These are phyloP conservation scores for Acropora yongei DNA, from an alignment of 64 coral and sea anemone species.

Conservation along the genomic window DNA sequence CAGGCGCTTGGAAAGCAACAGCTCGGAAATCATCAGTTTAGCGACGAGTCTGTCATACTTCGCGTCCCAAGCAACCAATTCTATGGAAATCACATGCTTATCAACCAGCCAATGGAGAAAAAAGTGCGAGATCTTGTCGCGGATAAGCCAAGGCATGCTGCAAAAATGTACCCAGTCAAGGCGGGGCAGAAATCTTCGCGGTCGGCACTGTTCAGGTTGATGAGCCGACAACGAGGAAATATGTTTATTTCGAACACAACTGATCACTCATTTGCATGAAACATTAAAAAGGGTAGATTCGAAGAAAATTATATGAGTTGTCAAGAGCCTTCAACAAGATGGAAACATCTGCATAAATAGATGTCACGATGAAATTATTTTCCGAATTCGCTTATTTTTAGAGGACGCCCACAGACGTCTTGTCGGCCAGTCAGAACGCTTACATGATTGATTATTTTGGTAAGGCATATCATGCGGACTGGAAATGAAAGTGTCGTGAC, in stretches of 20 bases:
- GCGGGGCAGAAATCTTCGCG: background rate
- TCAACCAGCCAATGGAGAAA: background rate
- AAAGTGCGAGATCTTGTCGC: background rate
- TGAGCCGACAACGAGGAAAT: no score
- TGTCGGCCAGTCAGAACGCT: no score
- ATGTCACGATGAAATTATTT: no score
- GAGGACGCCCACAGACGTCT: no score
- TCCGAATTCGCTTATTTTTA: no score
- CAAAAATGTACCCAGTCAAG: background rate
- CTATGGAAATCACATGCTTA: background rate
- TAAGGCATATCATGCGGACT: no score
- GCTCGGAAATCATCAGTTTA: background rate
- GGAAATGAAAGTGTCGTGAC: no score
- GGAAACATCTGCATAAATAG: no score
- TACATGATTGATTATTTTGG: no score
- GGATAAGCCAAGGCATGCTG: background rate
- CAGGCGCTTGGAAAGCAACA: background rate
- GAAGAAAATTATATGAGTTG: no score
- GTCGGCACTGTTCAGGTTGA: background rate
- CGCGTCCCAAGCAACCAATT: background rate
- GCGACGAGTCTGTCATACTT: background rate
- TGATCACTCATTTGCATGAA: slow-evolving; percentile 24
- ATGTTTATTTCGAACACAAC: background rate
- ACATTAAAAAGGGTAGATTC: background rate
- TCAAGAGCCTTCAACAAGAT: no score